Base-by-base conservation (phyloP, 1,140 invertebrate species). In the Drosophila burlai region DNA sequence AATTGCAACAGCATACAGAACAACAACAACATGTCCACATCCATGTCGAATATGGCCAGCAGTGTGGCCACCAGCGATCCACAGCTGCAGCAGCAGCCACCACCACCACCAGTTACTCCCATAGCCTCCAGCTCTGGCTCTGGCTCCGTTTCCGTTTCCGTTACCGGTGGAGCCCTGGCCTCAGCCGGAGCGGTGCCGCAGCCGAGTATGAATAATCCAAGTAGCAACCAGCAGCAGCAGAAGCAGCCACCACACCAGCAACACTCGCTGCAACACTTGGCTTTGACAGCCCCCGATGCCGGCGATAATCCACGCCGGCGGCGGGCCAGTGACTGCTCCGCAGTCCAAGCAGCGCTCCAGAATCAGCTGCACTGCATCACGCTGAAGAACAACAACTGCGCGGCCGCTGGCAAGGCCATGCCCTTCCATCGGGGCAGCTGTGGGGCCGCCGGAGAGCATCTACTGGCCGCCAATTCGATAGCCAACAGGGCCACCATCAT, bases 401-500 rank as follows among this genome's bases (percentile, higher is more conserved):
- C 84, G 2, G 50, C 69, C 13, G 58, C 84, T 7, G 66, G 75
- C 11, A 68, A 68, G 21, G 86, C 86, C 47, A 34, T 92, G 67
- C 85, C 91, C 13, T 91, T 92, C 38, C 91, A 92, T 87, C 91
- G 91, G 26, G 91, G 91, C 65, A 92, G 91, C 65, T 92, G 91
- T 21, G 91, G 91, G 2, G 91, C 85, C 1, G 89, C 91, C 8
- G 91, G 89, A 2, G 91, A 92, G 42, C 91, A 92, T 66, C 49
- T 92, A 43, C 9, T 92, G 52, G 91, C 91, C 0, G 91, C 91
- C 64, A 92, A 92, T 59, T 91, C 91, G 9, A 92, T 92, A 42
- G 91, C 91, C 57, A 92, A 92, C 75, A 77, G 91, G 0, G 81
- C 91, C 49, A 92, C 91, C 21, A 91, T 92, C 46, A 92, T 92